Conservation (phyloP, 2,797 vertebrate species). For the Ctenopoma kingsleyae region DNA sequence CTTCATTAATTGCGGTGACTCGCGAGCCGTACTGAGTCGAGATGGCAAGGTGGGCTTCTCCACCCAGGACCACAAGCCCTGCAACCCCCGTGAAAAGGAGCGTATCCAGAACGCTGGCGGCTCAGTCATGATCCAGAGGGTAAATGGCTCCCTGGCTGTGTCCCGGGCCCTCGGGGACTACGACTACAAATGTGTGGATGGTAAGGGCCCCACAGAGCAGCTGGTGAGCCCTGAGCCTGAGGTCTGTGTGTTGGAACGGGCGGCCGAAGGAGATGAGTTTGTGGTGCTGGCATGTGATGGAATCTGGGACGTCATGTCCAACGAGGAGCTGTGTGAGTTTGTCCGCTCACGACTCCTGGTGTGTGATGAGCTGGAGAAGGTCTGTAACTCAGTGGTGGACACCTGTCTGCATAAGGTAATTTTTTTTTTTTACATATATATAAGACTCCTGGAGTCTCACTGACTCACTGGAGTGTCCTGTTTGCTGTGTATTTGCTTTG, state of each 20-base stretch:
- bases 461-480: background rate
- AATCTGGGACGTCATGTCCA: constrained; percentile 99
- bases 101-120: constrained; percentile 98
- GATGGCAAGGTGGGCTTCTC: constrained; percentile 95
- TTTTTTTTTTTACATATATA: background rate
- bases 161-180: constrained; percentile 98
- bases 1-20: constrained; percentile 99
- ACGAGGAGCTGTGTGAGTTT: constrained; percentile 98
- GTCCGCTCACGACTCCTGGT: constrained; percentile 96
- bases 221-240: constrained; percentile 99
- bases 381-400: constrained; percentile 99
- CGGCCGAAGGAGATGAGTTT: constrained; percentile 95
- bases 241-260: constrained; percentile 95
- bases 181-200: constrained; percentile 99
- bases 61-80: constrained; percentile 99
- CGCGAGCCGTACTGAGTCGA: constrained; percentile 94
- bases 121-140: constrained; percentile 98
- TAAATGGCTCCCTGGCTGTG: constrained; percentile 97
- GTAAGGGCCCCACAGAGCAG: constrained; percentile 98
- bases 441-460: no score
- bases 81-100: constrained; percentile 97
- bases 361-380: constrained; percentile 96
- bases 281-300: constrained; percentile 98
- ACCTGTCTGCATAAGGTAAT: constrained; percentile 99
- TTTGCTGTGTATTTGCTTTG: background rate